Evolutionary conservation across 2,113 vertebrate genomes (phyloP).

Genomic region (Vidua macroura): DNA sequence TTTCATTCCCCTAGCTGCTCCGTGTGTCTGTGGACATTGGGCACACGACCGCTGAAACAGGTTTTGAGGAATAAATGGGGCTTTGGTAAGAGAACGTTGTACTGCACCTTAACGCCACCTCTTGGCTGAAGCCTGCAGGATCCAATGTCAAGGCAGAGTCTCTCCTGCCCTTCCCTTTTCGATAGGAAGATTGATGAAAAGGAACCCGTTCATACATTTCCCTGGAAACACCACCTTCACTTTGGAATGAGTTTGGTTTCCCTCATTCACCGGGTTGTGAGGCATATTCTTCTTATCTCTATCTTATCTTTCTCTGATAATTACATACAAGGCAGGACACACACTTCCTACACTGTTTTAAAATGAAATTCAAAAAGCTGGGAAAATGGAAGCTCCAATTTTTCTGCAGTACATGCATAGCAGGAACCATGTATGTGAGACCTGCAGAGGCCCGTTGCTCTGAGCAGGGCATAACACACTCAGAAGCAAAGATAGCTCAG

Average conservation of each 20-base stretch:
- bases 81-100: not conserved
- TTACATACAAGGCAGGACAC: not conserved
- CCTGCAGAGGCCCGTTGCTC: not conserved
- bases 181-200: not conserved
- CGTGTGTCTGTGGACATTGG: not conserved
- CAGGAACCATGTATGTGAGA: not conserved
- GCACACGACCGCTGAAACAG: not conserved
- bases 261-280: not conserved
- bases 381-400: not conserved
- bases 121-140: slow-evolving; percentile 50
- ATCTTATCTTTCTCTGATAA: not conserved
- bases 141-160: not conserved
- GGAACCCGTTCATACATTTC: not conserved
- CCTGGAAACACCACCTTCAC: not conserved
- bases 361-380: not conserved
- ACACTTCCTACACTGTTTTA: not conserved
- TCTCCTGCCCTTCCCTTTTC: not conserved
- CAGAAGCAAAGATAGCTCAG: not conserved
- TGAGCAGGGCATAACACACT: not conserved
- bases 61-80: not conserved
- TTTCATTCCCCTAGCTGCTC: not conserved
- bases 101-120: slow-evolving; percentile 65
- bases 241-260: not conserved
- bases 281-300: not conserved
- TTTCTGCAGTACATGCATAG: not conserved